A percentile compares a stretch with the other conserved stretches of the same genome.
Conservation (phyloP, 2,797 vertebrate species). For the Alca torda region DNA sequence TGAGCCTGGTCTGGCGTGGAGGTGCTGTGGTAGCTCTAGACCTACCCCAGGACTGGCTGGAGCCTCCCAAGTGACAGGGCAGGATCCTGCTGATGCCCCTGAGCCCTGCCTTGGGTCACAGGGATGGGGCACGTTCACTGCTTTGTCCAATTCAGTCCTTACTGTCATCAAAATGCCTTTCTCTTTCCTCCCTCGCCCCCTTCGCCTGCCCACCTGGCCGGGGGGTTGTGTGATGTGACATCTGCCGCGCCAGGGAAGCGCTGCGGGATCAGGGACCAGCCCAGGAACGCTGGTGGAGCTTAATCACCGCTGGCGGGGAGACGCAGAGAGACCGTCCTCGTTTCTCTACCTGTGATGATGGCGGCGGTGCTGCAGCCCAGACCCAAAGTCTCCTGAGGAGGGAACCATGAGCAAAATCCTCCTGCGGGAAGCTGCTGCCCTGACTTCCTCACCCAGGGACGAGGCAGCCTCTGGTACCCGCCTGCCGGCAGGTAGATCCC, state of each 20-base stretch:
- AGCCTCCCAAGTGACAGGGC: background rate
- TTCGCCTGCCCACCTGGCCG: background rate
- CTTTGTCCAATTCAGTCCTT: background rate
- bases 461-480: background rate
- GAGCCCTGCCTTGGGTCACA: background rate
- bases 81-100: background rate
- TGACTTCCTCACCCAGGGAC: fast-evolving
- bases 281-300: background rate
- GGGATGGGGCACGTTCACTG: fast-evolving
- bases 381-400: background rate
- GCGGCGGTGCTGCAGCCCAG: background rate
- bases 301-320: background rate
- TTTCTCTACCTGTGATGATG: background rate
- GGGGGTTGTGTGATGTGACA: background rate
- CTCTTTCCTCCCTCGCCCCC: background rate
- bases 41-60: background rate
- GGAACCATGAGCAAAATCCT: background rate
- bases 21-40: background rate
- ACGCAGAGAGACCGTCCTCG: background rate
- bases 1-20: background rate
- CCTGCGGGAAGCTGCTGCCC: background rate
- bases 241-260: background rate
- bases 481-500: background rate
- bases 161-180: background rate
- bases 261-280: background rate